phyloP scores from a whole-genome alignment of 1,140 invertebrate species.

The Drosophila arawakana region DNA sequence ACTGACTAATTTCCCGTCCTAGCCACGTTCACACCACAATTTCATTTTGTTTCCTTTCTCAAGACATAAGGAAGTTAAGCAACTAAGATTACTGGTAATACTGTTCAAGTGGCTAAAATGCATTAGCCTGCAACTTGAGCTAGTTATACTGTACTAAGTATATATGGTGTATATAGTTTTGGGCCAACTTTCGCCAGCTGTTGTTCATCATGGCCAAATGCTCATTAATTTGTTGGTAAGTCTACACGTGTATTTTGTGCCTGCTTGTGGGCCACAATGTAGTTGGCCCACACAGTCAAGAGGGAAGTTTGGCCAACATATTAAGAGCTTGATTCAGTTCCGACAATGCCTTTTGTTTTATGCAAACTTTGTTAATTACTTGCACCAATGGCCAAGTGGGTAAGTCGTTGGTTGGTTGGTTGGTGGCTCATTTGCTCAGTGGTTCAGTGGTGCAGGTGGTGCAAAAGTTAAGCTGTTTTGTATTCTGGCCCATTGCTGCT shows the following conservation, averaged over 20 bases:
- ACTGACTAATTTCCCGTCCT: not conserved
- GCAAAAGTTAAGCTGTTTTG: conserved; percentile 54
- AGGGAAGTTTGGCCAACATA: conserved; percentile 4
- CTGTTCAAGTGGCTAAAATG: not conserved
- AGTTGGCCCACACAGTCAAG: not conserved
- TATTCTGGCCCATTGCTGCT: conserved; percentile 13
- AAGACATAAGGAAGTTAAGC: not conserved
- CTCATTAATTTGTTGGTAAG: conserved; percentile 18
- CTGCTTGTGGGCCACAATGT: not conserved
- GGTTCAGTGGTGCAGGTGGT: not conserved
- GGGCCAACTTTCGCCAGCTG: not conserved
- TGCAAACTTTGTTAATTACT: conserved; percentile 78
- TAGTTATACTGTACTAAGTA: not conserved
- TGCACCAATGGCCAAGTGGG: conserved; percentile 53
- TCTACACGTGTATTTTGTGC: not conserved
- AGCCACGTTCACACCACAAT: not conserved
- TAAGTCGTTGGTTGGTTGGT: not conserved
- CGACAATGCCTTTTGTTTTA: conserved; percentile 27
- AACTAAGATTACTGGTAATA: not conserved
- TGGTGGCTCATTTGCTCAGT: not conserved
- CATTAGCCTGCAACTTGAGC: conserved; percentile 2
- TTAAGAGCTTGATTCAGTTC: conserved; percentile 2
- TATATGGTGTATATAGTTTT: not conserved
- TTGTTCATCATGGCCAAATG: conserved; percentile 1
- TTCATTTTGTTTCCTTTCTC: not conserved